Base-by-base conservation (phyloP, 2,888 invertebrate genomes). In the Limnephilus rhombicus region DNA sequence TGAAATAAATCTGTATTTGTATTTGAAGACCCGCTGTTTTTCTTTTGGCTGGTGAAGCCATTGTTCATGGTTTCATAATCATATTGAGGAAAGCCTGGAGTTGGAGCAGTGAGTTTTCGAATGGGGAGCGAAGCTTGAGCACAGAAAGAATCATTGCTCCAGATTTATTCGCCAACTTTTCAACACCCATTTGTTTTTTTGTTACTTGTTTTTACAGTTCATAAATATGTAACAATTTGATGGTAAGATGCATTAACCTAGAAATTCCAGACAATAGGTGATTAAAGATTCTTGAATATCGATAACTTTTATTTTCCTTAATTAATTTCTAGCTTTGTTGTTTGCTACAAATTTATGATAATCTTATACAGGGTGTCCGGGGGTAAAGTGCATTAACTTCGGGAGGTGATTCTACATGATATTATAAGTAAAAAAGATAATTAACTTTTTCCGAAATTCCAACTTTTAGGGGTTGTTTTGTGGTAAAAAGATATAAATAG, bases 1-100 rank as follows among this genome's bases (percentile, higher is more conserved):
- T 96, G 92, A 96, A 96, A 96, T 97, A 96, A 97, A 97, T 96
- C 97, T 97, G 97, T 97, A 97, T 97, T 97, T 97, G 97, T 97
- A 97, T 97, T 97, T 97, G 96, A 97, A 95, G 68, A 68, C n/a
- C 94, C 4, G 7, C 29, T 86, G 53, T 86, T 49, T 86, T 86
- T 86, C 49, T 95, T 94, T 95, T 95, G 7, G 13, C 31, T 82
- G 82, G 18, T 82, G 82, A 31, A 82, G 82, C 13, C 24, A 9
- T 18, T 68, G 2, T n/a, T 68, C 68, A n/a, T 68, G 24, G 24
- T 9, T 7, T 68, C 7, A 68, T 68, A 7, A 9, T 68, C 68
- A 68, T n/a, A 24, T 68, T 24, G 4, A 68, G 68, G 2, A 24
- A 5, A 68, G 9, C 68, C 68, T 9, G 68, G 18, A 18, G 18